These are phyloP conservation scores for Arge pagana DNA, from an alignment of 2,888 invertebrate species.

Conservation along the genomic window DNA sequence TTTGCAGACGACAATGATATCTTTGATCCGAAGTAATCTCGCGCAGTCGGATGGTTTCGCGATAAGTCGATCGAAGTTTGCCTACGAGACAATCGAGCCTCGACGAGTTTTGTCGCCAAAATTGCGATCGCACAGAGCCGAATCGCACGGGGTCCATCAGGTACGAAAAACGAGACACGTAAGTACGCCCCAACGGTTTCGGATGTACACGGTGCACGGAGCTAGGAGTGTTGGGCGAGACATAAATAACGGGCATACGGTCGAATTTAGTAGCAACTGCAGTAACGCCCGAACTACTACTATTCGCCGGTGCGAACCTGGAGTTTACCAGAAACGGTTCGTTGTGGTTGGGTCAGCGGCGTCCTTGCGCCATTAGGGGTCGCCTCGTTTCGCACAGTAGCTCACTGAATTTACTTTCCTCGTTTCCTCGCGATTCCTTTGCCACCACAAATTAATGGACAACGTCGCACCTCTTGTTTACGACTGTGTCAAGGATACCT, in stretches of 20 bases:
- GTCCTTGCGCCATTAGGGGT: constrained; percentile 50
- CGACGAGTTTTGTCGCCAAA: too few relatives aligned
- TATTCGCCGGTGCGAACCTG: constrained; percentile 39
- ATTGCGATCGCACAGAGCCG: too few relatives aligned
- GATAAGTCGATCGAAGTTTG: too few relatives aligned
- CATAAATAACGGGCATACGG: constrained; percentile 11
- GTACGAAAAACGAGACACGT: too few relatives aligned
- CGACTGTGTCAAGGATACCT: constrained; percentile 6
- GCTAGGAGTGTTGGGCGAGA: too few relatives aligned
- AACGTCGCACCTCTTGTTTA: neutral
- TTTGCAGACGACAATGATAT: too few relatives aligned
- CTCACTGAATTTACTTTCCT: constrained; percentile 52
- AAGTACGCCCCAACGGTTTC: too few relatives aligned
- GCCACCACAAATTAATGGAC: constrained; percentile 14
- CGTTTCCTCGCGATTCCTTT: constrained; percentile 6
- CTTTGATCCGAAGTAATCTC: too few relatives aligned
- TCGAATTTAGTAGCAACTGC: constrained; percentile 36
- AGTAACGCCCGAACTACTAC: constrained; percentile 54
- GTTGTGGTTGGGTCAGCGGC: constrained; percentile 19
- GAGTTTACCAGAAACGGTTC: constrained; percentile 24
- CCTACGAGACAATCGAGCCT: too few relatives aligned
- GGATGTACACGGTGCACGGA: too few relatives aligned
- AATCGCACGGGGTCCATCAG: too few relatives aligned
- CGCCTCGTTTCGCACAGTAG: constrained; percentile 51
- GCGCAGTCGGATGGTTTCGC: too few relatives aligned